Percentiles rank a stretch among this genome's conserved stretches.
Conservation (phyloP, 30 jellyfish, hydroid and myxozoan species). For the Aurelia sp. region DNA sequence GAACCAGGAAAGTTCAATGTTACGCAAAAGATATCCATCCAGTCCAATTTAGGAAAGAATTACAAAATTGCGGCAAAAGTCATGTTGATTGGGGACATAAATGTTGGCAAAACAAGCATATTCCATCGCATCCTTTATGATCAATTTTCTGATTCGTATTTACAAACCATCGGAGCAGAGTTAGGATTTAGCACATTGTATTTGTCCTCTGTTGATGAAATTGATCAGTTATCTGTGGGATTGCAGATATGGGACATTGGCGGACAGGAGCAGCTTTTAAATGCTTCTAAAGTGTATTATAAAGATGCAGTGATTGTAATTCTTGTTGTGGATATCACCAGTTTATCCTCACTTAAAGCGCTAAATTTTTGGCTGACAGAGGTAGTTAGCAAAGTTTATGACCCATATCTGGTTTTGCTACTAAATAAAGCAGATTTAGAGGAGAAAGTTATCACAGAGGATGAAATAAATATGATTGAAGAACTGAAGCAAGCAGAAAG, state of each 20-base stretch:
- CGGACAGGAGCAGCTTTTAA: slow-evolving; percentile 71
- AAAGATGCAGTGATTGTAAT: slow-evolving; percentile 78
- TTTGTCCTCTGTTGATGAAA: slow-evolving; percentile 28
- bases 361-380: slow-evolving; percentile 69
- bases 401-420: slow-evolving; percentile 78
- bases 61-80: slow-evolving; percentile 59
- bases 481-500: slow-evolving; percentile 48
- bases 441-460: slow-evolving; percentile 23
- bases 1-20: slow-evolving; percentile 33
- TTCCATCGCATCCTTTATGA: slow-evolving; percentile 92
- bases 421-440: slow-evolving; percentile 79
- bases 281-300: slow-evolving; percentile 39
- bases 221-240: slow-evolving; percentile 64
- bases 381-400: slow-evolving; percentile 29
- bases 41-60: background rate
- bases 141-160: slow-evolving; percentile 74
- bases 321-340: slow-evolving; percentile 64
- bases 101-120: slow-evolving; percentile 89
- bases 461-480: slow-evolving; percentile 22
- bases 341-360: slow-evolving; percentile 4
- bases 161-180: slow-evolving; percentile 91
- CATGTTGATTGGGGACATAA: slow-evolving; percentile 71
- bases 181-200: slow-evolving; percentile 70
- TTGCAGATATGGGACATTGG: slow-evolving; percentile 89
- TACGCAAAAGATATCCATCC: slow-evolving; percentile 8